These are phyloP conservation scores for Bothrops jararaca DNA, from an alignment of 2,113 vertebrate species.

Conservation along the genomic window DNA sequence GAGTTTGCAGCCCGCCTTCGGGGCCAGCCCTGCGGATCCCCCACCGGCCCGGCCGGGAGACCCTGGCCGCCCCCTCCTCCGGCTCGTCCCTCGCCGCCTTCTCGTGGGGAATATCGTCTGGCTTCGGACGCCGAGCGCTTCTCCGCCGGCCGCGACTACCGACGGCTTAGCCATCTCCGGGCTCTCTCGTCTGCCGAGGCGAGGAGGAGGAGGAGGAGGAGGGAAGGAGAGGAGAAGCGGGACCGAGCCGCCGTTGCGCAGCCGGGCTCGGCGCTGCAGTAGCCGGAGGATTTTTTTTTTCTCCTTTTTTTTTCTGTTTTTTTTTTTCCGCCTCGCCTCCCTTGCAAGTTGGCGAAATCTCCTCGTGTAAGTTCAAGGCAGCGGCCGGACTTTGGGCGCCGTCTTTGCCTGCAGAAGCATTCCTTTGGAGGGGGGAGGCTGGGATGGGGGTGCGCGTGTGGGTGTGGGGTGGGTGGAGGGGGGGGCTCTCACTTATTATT, in stretches of 20 bases:
- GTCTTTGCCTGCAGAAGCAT: not conserved
- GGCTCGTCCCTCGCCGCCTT: not conserved
- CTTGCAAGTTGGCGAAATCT: not conserved
- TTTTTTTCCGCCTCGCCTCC: not conserved
- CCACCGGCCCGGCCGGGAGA: too few species aligned
- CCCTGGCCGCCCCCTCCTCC: not conserved
- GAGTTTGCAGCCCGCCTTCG: not conserved
- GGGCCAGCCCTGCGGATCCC: not conserved
- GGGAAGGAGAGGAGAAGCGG: not conserved
- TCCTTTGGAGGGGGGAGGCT: not conserved
- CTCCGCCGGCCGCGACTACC: not conserved
- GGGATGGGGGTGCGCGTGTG: not conserved
- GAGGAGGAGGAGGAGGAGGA: not conserved
- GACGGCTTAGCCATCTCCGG: not conserved
- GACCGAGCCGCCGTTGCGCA: not conserved
- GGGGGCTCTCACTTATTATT: not conserved
- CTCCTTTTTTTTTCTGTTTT: accelerated
- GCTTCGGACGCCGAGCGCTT: not conserved
- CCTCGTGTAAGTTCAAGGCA: not conserved
- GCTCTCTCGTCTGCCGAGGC: not conserved
- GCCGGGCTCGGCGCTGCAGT: not conserved
- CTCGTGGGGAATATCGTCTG: not conserved
- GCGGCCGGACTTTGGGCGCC: not conserved
- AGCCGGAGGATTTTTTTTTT: not conserved
- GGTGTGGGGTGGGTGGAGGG: not conserved